phyloP scores from a whole-genome alignment of 2,797 vertebrate genomes.

The Philypnodon macrostomus region DNA sequence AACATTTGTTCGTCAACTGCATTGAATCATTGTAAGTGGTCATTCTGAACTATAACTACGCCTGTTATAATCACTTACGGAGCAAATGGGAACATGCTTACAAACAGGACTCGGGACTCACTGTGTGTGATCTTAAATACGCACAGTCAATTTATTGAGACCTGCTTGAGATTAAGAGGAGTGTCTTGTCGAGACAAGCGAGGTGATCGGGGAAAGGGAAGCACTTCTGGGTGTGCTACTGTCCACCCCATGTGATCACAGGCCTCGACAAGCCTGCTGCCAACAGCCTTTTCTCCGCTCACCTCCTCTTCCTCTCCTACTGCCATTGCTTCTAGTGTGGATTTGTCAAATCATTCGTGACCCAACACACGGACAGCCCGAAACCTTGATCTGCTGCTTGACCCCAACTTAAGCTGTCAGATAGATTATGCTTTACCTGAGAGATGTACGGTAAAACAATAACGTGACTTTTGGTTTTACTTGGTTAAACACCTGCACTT shows the following conservation, averaged over 20 bases:
- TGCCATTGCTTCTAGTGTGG: constrained; percentile 39
- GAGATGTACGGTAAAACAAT: constrained; percentile 40
- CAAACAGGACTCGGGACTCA: too few relatives aligned
- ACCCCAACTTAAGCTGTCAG: constrained; percentile 45
- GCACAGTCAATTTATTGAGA: constrained; percentile 47
- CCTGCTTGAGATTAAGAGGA: constrained; percentile 36
- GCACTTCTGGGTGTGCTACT: constrained; percentile 59
- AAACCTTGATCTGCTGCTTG: constrained; percentile 35
- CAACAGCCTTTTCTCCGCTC: constrained; percentile 38
- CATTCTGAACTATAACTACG: too few relatives aligned
- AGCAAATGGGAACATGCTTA: too few relatives aligned
- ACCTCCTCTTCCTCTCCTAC: constrained; percentile 24
- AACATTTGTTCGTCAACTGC: too few relatives aligned
- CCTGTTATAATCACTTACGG: too few relatives aligned
- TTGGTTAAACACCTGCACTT: constrained; percentile 10
- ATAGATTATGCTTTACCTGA: constrained; percentile 23
- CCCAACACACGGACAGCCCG: constrained; percentile 27
- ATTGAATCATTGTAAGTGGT: too few relatives aligned
- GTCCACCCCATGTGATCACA: constrained; percentile 60
- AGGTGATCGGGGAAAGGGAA: constrained; percentile 58
- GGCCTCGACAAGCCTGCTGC: constrained; percentile 70
- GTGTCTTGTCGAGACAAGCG: constrained; percentile 66
- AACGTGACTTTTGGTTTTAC: constrained; percentile 6
- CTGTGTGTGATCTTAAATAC: neutral
- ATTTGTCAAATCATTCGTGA: constrained; percentile 53